Conservation (phyloP, 37 sponge, comb jelly and placozoan genomes). For the Tethya wilhelma region DNA sequence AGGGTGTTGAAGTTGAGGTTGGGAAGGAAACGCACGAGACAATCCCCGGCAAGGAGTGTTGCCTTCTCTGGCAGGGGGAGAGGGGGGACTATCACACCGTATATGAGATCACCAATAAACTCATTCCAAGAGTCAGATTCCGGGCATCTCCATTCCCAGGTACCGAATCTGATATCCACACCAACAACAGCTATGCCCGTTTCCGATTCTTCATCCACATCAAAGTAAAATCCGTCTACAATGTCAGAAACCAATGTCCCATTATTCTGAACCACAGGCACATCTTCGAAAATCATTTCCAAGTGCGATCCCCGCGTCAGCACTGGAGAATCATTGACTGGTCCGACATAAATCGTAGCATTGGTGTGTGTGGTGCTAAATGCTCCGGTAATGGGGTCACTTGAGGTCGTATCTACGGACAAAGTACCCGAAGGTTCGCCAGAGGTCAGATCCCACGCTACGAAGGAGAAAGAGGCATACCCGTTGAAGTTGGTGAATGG, state of each 20-base stretch:
- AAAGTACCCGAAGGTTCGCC: conserved; percentile 56
- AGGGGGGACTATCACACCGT: conserved; percentile 67
- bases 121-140: conserved; percentile 37
- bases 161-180: conserved; percentile 79
- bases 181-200: conserved; percentile 84
- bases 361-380: conserved; percentile 61
- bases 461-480: conserved; percentile 50
- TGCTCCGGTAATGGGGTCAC: conserved; percentile 71
- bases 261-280: conserved; percentile 54
- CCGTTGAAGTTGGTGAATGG: conserved; percentile 84
- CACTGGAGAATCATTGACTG: conserved; percentile 88
- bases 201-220: conserved; percentile 68
- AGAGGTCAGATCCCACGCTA: conserved; percentile 91
- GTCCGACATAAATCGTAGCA: conserved; percentile 70
- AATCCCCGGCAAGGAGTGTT: conserved; percentile 75
- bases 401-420: conserved; percentile 26
- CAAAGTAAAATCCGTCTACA: conserved; percentile 55
- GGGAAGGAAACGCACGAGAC: conserved; percentile 80
- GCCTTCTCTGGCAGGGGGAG: conserved; percentile 77
- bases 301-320: conserved; percentile 40
- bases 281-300: conserved; percentile 62
- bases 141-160: conserved; percentile 86
- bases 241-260: conserved; percentile 81
- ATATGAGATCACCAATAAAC: conserved; percentile 85
- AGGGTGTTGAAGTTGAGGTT: conserved; percentile 80